phyloP scores from a whole-genome alignment of 2,888 invertebrate genomes.

The Metacarcinus magister region DNA sequence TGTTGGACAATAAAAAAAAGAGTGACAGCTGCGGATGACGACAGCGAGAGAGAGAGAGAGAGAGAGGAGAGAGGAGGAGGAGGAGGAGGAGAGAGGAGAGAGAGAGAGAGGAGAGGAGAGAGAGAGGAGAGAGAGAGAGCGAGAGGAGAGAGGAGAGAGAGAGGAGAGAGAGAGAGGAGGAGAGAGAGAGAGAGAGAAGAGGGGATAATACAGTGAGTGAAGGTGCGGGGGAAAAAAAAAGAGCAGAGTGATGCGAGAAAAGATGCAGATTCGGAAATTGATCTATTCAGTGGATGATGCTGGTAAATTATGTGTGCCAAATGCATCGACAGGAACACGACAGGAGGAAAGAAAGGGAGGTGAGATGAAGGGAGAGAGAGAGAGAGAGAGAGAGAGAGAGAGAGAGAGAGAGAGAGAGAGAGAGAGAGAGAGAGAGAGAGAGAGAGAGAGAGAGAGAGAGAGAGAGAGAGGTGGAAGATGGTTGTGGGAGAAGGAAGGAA shows the following conservation, averaged over 20 bases:
- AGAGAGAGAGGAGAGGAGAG: background rate
- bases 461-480: background rate
- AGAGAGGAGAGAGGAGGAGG: constrained; percentile 11
- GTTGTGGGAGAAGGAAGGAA: background rate
- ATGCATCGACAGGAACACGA: background rate
- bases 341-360: background rate
- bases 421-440: background rate
- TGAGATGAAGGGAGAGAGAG: background rate
- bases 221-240: background rate
- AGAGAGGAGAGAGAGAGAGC: too few species aligned
- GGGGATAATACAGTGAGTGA: background rate
- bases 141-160: background rate
- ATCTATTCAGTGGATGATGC: background rate
- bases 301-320: background rate
- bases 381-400: background rate
- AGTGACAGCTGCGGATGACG: background rate
- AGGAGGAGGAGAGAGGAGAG: background rate
- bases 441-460: background rate
- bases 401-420: background rate
- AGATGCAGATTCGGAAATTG: background rate
- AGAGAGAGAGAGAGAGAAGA: background rate
- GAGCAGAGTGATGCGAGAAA: background rate
- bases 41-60: background rate
- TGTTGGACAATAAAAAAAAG: background rate
- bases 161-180: background rate